phyloP scores from a whole-genome alignment of 2,888 invertebrate species.

The Cordylochernes scorpioides region DNA sequence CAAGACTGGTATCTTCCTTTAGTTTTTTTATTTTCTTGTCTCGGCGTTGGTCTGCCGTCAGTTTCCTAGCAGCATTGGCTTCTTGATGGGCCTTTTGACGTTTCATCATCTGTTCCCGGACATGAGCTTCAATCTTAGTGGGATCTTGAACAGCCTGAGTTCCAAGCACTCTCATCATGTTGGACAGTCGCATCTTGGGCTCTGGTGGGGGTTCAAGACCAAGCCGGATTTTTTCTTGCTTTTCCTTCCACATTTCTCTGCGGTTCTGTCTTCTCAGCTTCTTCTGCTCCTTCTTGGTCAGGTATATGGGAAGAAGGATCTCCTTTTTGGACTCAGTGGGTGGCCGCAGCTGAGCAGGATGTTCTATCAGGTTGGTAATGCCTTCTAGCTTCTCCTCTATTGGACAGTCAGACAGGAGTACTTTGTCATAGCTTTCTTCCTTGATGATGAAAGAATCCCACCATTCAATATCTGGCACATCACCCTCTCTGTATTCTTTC shows the following conservation, averaged over 20 bases:
- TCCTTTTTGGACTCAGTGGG: too few relatives aligned
- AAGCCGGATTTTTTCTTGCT: constrained; percentile 84
- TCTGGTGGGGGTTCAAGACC: constrained; percentile 86
- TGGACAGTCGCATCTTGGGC: constrained; percentile 77
- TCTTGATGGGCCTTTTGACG: constrained; percentile 76
- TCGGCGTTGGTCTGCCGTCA: constrained; percentile 72
- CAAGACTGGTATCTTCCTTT: constrained; percentile 66
- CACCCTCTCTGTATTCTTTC: constrained; percentile 32
- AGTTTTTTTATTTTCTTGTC: constrained; percentile 69
- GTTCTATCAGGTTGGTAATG: constrained; percentile 81
- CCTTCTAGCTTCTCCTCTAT: constrained; percentile 25
- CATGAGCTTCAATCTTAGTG: constrained; percentile 92
- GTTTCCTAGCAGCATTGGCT: constrained; percentile 69
- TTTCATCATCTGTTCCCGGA: constrained; percentile 90
- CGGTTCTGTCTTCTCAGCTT: constrained; percentile 82
- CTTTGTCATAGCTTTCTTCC: constrained; percentile 28
- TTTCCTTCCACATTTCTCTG: constrained; percentile 87
- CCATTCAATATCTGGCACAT: constrained; percentile 79
- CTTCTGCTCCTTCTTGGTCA: constrained; percentile 84
- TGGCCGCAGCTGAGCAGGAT: constrained; percentile 81
- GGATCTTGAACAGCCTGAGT: constrained; percentile 96
- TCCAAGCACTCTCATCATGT: constrained; percentile 88
- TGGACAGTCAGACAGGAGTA: too few relatives aligned
- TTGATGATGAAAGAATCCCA: constrained; percentile 87
- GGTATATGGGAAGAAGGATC: constrained; percentile 74